Conservation (phyloP, 2,888 invertebrate genomes). For the Lithophane socia region DNA sequence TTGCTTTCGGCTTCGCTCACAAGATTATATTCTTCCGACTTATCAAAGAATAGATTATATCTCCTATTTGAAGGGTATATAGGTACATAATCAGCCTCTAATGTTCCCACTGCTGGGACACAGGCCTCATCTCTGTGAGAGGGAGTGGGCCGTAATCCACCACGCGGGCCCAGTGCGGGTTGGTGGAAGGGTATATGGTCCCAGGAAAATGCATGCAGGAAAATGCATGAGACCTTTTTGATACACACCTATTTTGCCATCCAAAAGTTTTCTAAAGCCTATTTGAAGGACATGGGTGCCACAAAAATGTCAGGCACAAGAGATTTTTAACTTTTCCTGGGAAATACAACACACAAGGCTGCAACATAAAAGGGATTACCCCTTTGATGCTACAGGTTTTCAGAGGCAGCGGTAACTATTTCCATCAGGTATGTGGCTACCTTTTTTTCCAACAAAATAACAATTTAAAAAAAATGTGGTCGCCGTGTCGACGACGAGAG, state of each 20-base stretch:
- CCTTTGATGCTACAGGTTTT: slow-evolving; percentile 12
- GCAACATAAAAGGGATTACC: background rate
- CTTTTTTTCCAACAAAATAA: background rate
- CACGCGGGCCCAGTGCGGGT: no score
- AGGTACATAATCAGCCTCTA: no score
- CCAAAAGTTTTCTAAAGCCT: background rate
- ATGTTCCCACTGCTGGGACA: no score
- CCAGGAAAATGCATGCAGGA: no score
- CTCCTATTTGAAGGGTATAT: no score
- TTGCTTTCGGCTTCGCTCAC: no score
- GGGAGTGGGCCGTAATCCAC: no score
- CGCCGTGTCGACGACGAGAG: background rate
- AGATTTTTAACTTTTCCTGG: background rate
- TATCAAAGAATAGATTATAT: no score
- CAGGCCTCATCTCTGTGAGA: no score
- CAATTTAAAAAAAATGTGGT: background rate
- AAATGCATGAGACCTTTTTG: background rate
- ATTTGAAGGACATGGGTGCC: background rate
- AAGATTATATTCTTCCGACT: no score
- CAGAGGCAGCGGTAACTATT: slow-evolving; percentile 1
- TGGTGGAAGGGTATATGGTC: no score
- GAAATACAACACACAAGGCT: slow-evolving; percentile 1
- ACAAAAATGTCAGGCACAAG: background rate
- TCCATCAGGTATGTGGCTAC: background rate
- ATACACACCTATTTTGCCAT: background rate